Evolutionary conservation across 2,888 invertebrate genomes (phyloP).

Genomic region (Trichopoda pennipes): DNA sequence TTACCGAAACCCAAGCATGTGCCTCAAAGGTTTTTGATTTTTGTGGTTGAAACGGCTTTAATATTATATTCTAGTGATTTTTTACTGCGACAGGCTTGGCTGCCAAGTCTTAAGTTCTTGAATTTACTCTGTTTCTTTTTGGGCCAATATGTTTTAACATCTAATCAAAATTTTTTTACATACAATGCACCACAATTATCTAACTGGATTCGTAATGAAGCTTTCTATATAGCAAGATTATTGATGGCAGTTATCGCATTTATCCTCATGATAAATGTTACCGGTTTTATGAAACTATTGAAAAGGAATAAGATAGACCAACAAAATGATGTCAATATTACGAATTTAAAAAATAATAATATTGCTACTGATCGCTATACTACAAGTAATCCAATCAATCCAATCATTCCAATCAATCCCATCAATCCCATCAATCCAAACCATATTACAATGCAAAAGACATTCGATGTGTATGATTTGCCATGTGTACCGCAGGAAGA

Average conservation of each 20-base stretch:
- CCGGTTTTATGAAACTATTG: constrained; percentile 55
- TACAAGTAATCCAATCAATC: not conserved
- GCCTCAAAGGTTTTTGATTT: constrained; percentile 67
- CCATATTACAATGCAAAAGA: not conserved
- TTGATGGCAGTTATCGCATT: constrained; percentile 69
- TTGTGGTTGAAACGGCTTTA: constrained; percentile 70
- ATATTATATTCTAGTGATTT: constrained; percentile 72
- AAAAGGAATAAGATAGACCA: not conserved
- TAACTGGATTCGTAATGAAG: constrained; percentile 71
- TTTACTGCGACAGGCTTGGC: constrained; percentile 72
- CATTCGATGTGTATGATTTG: constrained; percentile 66
- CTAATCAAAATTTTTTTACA: constrained; percentile 67
- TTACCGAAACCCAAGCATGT: constrained; percentile 68
- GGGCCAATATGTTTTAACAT: constrained; percentile 68
- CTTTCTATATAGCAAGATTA: constrained; percentile 71
- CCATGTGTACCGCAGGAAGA: constrained; percentile 68
- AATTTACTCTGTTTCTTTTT: constrained; percentile 69
- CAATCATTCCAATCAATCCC: too few species aligned
- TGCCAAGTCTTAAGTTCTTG: constrained; percentile 71
- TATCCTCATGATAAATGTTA: constrained; percentile 65
- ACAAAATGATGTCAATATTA: not conserved
- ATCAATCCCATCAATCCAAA: too few species aligned
- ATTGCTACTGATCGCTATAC: not conserved
- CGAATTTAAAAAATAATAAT: not conserved
- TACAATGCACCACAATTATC: constrained; percentile 68